These are phyloP conservation scores for Kryptolebias marmoratus DNA, from an alignment of 2,113 vertebrate genomes.

Conservation along the genomic window DNA sequence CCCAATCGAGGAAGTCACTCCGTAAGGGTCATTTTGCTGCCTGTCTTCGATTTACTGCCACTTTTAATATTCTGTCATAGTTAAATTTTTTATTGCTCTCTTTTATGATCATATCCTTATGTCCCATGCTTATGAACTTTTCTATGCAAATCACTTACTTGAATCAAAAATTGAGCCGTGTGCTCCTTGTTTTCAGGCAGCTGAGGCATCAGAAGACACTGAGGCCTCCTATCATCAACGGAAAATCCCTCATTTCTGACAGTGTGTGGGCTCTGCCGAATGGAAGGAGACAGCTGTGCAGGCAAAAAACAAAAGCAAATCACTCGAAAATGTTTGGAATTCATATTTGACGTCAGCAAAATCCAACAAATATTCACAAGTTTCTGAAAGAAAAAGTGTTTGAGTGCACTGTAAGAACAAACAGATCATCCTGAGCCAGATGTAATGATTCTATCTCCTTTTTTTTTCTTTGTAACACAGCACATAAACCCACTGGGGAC, in stretches of 20 bases:
- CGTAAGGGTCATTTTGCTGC: conserved; percentile 76
- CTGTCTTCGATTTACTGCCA: conserved; percentile 80
- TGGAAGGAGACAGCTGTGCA: conserved; percentile 73
- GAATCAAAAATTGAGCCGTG: conserved; percentile 64
- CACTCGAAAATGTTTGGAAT: conserved; percentile 74
- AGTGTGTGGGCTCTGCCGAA: conserved; percentile 48
- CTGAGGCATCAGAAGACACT: conserved; percentile 47
- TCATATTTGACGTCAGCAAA: conserved; percentile 72
- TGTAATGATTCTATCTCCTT: conserved; percentile 26
- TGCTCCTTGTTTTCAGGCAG: conserved; percentile 64
- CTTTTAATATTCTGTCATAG: conserved; percentile 85
- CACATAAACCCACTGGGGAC: conserved; percentile 62
- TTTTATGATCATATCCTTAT: conserved; percentile 83
- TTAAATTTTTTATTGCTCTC: conserved; percentile 78
- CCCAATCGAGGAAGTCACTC: conserved; percentile 65
- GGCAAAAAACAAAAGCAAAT: conserved; percentile 59
- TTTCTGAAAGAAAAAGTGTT: conserved; percentile 8
- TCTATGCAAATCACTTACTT: conserved; percentile 84
- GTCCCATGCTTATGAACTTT: conserved; percentile 84
- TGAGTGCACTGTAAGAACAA: conserved; percentile 43
- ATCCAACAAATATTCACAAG: conserved; percentile 19
- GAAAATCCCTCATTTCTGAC: not conserved
- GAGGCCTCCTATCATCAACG: conserved; percentile 1
- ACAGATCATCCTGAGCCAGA: conserved; percentile 41
- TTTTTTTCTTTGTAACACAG: conserved; percentile 28